Base-by-base conservation (phyloP, 2,797 vertebrate species). In the Sebastes aleutianus region DNA sequence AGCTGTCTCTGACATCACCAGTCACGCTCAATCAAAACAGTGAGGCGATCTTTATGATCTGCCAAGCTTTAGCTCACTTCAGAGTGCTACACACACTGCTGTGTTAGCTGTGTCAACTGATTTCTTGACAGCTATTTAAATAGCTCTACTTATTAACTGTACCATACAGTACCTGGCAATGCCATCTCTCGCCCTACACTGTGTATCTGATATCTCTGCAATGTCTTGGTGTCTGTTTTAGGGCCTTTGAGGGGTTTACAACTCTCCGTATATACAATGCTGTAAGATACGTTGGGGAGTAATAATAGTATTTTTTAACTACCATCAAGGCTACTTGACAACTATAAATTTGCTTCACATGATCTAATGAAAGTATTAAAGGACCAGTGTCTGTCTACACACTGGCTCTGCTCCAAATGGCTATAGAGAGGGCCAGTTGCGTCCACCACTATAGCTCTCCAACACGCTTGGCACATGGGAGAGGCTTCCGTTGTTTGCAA, bases 111-210 rank as follows among this genome's bases (percentile, higher is more conserved):
- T 63, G 47, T 73, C 26, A 22, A 32, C 22, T 27, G 31, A 57
- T 84, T 78, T 72, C 18, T 43, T 61, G 57, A 63, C 43, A 39
- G 6, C 18, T 61, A 39, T 56, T 80, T 22, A 31, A n/a, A 62
- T 20, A 31, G 8, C 5, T 20, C 1, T 18, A 18, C 8, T 24
- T 50, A 62, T 54, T 57, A 18, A 22, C 39, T 39, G 39, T 39
- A 39, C 16, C 16, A 58, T 54, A 31, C 27, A 31, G 29, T n/a
- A 66, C n/a, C 53, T 83, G 18, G 2, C 18, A 69, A 27, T 64
- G 32, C 11, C n/a, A 82, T 3, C n/a, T 62, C 32, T 47, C 10
- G 5, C 43, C 39, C 53, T 39, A 26, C 6, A 22, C 8, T 63
- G 32, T 58, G 3, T 56, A 8, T 65, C 16, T 59, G 12, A 34